Conservation (phyloP, 2,888 invertebrate species). For the Monochamus alternatus region DNA sequence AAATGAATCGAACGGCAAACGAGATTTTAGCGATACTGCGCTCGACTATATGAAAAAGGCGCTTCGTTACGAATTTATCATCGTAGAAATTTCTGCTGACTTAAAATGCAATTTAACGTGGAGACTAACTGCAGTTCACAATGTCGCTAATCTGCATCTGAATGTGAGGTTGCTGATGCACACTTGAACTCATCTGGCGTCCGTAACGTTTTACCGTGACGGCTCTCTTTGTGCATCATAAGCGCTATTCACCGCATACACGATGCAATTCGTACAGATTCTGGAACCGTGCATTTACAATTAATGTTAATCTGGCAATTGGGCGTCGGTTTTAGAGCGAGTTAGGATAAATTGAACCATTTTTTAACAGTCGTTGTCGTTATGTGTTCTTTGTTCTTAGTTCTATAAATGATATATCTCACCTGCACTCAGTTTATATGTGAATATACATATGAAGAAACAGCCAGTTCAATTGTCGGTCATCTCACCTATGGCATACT, state of each 20-base stretch:
- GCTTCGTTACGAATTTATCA: conserved; percentile 15
- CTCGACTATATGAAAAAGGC: background rate
- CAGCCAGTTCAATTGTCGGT: too few species aligned
- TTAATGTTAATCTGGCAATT: background rate
- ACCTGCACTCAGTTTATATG: too few species aligned
- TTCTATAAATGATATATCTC: too few species aligned
- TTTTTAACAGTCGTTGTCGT: too few species aligned
- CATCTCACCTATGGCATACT: too few species aligned
- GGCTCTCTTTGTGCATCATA: conserved; percentile 26
- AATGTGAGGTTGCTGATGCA: conserved; percentile 39
- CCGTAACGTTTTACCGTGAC: conserved; percentile 29
- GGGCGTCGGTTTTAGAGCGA: too few species aligned
- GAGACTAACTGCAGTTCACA: conserved; percentile 33
- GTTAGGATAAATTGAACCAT: too few species aligned
- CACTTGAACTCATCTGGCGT: conserved; percentile 34
- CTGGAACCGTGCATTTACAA: background rate
- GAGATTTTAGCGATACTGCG: background rate
- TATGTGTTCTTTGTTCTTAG: too few species aligned
- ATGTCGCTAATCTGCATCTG: conserved; percentile 44
- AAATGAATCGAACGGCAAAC: conserved; percentile 5
- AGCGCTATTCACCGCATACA: conserved; percentile 14
- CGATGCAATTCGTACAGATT: background rate
- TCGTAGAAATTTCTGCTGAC: conserved; percentile 19
- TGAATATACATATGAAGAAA: too few species aligned
- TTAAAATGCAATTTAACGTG: conserved; percentile 37